These are phyloP conservation scores for Glyptemys insculpta DNA, from an alignment of 2,797 vertebrate genomes.

Conservation along the genomic window DNA sequence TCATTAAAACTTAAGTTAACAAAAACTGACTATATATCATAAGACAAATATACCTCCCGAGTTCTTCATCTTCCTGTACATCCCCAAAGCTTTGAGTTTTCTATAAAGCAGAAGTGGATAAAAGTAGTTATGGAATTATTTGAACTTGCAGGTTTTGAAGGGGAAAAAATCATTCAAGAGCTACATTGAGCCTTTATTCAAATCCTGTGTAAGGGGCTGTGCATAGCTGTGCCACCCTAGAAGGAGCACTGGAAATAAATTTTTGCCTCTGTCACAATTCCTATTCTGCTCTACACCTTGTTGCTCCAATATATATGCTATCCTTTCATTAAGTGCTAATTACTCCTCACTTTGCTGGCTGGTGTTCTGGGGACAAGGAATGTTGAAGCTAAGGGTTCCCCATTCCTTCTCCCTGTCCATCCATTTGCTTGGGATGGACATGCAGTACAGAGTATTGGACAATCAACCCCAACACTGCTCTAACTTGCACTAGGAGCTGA, in stretches of 20 bases:
- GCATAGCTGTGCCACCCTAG: background rate
- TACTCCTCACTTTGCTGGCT: background rate
- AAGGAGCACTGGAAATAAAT: background rate
- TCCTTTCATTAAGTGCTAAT: background rate
- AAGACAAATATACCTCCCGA: slow-evolving; percentile 86
- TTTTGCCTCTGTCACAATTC: background rate
- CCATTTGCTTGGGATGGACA: background rate
- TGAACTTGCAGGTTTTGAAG: background rate
- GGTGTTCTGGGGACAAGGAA: background rate
- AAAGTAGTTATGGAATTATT: background rate
- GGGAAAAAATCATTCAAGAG: background rate
- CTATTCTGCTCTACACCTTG: background rate
- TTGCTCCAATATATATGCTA: background rate
- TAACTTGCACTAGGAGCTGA: background rate
- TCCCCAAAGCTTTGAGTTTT: slow-evolving; percentile 79
- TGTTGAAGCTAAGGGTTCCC: background rate
- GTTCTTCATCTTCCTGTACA: slow-evolving; percentile 88
- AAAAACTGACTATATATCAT: background rate
- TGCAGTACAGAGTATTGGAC: background rate
- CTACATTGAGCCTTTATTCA: background rate
- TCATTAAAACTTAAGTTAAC: background rate
- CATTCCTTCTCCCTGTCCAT: background rate
- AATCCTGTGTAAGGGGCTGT: background rate
- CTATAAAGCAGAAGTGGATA: slow-evolving; percentile 33
- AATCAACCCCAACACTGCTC: background rate